Base-by-base conservation (phyloP, 2,888 invertebrate species). In the Allacma fusca region DNA sequence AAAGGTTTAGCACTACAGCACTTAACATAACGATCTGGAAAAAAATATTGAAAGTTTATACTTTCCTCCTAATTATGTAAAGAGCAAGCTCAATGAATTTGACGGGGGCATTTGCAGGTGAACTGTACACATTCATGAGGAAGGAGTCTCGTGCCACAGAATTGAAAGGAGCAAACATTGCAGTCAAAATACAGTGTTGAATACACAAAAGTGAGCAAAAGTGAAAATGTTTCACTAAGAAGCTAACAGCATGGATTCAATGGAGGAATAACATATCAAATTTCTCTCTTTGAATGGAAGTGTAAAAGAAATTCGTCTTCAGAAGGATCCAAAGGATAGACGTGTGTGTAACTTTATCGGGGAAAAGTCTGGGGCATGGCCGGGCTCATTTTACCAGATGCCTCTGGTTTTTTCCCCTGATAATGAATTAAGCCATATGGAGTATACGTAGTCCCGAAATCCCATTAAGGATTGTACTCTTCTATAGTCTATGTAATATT, bases 291-390 rank as follows among this genome's bases (percentile, higher is more conserved):
- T 24, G 40, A 7, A n/a, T n/a, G 12, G 24, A 62, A 26, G 62
- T 62, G 62, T 62, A 62, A 62, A 29, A 69, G 67, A 29, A 67
- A 29, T 67, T 16, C 67, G n/a, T 67, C 26, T 50, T 16, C 9
- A 50, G 50, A 50, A 50, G 50, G 4, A 23, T 62, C 23, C 13
- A 26, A 12, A 62, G 62, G 62, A 62, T 21, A 13, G 62, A 62
- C 5, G 59, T 59, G 57, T 59, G 59, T 59, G 57, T 59, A 71
- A 71, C 59, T 50, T 59, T 29, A 57, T 71, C 69, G 43, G 69
- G 43, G n/a, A 62, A 50, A 62, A 62, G 62, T 62, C 24, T 50
- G 34, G 50, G 50, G 50, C 16, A 5, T 12, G 43, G 69, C 44
- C 1, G 1, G 21, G 19, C 16, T 70, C 69, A 70, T 70, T 68